phyloP scores from a whole-genome alignment of 1,140 invertebrate species.

The Ostrea denselamellosa region DNA sequence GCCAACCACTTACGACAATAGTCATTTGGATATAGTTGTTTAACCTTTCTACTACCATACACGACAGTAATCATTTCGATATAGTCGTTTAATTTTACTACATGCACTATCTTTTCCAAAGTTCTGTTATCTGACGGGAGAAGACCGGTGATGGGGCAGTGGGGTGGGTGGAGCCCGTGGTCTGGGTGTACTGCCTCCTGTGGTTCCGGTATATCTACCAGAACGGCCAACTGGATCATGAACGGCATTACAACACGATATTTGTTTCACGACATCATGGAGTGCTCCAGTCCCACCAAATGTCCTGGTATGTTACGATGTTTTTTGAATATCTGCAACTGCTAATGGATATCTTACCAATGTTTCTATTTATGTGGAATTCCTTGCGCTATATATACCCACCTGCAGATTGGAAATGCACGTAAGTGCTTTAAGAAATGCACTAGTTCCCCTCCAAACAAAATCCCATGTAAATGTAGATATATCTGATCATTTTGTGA shows the following conservation, averaged over 20 bases:
- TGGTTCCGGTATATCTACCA: conserved; percentile 43
- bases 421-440: no score
- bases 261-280: conserved; percentile 43
- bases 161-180: conserved; percentile 45
- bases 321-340: not conserved
- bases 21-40: no score
- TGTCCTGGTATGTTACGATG: conserved; percentile 32
- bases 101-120: not conserved
- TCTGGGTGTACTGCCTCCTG: conserved; percentile 39
- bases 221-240: conserved; percentile 22
- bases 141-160: conserved; percentile 11
- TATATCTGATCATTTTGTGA: no score
- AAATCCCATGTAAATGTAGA: no score
- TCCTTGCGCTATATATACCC: no score
- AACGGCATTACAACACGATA: conserved; percentile 11
- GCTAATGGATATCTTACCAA: not conserved
- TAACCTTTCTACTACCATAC: no score
- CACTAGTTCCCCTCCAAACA: no score
- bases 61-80: no score
- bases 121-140: not conserved
- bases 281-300: conserved; percentile 28
- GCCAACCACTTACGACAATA: no score
- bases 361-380: no score
- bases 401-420: no score
- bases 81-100: no score